A percentile compares a stretch with the other conserved stretches of the same genome.
phyloP scores from a whole-genome alignment of 2,888 invertebrate species.

The Furcula furcula region DNA sequence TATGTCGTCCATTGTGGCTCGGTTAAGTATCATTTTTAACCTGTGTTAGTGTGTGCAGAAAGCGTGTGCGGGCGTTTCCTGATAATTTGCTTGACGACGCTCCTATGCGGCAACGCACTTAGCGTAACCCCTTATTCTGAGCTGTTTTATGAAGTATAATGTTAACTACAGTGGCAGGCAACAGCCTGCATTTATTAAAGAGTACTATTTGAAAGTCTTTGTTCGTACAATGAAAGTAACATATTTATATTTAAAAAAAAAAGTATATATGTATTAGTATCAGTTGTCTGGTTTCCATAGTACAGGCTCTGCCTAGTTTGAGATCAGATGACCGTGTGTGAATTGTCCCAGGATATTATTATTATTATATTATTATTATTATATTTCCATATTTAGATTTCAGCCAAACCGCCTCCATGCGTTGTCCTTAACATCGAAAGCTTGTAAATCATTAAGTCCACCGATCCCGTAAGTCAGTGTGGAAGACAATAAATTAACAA shows the following conservation, averaged over 20 bases:
- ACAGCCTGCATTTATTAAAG: too few relatives aligned
- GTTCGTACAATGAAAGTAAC: too few relatives aligned
- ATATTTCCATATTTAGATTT: too few relatives aligned
- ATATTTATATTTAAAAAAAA: too few relatives aligned
- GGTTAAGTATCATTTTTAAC: slow-evolving; percentile 66
- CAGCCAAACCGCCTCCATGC: slow-evolving; percentile 11
- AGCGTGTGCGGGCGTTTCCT: slow-evolving; percentile 70
- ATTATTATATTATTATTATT: too few relatives aligned
- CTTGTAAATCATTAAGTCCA: slow-evolving; percentile 39
- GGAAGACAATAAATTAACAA: slow-evolving; percentile 45
- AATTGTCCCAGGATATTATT: too few relatives aligned
- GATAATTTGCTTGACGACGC: slow-evolving; percentile 66
- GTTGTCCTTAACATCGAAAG: slow-evolving; percentile 18
- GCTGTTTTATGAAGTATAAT: slow-evolving; percentile 42
- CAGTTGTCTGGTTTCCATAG: too few relatives aligned
- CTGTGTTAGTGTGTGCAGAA: slow-evolving; percentile 72
- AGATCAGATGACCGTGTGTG: too few relatives aligned
- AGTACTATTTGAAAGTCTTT: too few relatives aligned
- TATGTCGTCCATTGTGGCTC: slow-evolving; percentile 42
- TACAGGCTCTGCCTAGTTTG: too few relatives aligned
- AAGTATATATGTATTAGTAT: too few relatives aligned
- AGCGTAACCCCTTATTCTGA: slow-evolving; percentile 54
- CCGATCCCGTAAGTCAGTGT: slow-evolving; percentile 32
- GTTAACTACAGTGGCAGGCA: too few relatives aligned
- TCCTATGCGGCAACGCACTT: slow-evolving; percentile 44